Conservation (phyloP, 1,140 invertebrate genomes). For the Octopus bimaculoides region DNA sequence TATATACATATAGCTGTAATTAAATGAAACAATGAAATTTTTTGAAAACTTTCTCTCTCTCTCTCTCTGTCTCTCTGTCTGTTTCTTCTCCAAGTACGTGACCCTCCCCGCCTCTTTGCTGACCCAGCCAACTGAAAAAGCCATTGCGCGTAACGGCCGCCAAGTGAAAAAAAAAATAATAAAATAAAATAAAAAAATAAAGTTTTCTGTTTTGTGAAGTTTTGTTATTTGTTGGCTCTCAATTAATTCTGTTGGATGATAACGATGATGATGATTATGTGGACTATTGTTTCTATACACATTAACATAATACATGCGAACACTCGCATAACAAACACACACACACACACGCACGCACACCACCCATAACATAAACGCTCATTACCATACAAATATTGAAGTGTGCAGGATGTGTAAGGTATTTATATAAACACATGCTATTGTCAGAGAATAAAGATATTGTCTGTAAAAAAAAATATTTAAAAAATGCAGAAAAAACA, state of each 20-base stretch:
- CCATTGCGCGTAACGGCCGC: background rate
- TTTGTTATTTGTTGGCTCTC: slow-evolving; percentile 1
- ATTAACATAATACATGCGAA: no score
- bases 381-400: background rate
- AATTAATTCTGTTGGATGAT: background rate
- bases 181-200: background rate
- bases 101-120: no score
- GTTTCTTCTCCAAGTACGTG: no score
- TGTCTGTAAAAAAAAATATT: slow-evolving; percentile 5
- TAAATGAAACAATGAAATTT: no score
- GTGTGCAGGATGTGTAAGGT: slow-evolving; percentile 1
- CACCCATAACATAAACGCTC: no score
- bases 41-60: no score
- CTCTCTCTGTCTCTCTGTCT: no score
- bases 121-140: background rate
- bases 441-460: slow-evolving; percentile 7
- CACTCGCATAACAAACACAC: no score
- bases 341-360: no score
- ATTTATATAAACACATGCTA: background rate
- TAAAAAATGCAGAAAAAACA: background rate
- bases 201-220: background rate
- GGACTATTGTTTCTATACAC: slow-evolving; percentile 3
- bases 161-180: background rate
- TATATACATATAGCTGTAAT: no score
- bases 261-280: background rate